Evolutionary conservation across 2,797 vertebrate genomes (phyloP).

Genomic region (Microcaecilia unicolor): DNA sequence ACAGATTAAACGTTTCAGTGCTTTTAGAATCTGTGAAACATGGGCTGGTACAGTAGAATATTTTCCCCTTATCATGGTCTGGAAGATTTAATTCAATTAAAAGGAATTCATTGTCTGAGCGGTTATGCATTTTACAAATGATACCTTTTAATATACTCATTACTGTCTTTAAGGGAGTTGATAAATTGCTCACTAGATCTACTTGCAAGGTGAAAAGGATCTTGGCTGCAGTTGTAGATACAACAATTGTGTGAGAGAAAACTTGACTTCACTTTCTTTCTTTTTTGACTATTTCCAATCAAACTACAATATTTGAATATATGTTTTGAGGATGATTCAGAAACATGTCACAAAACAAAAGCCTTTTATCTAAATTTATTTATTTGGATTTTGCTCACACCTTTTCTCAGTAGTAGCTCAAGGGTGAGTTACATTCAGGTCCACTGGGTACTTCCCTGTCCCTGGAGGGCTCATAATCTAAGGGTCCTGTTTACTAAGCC

Average conservation of each 20-base stretch:
- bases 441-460: too few species aligned
- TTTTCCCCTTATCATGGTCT: neutral
- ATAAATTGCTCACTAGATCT: slow-evolving; percentile 6
- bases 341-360: too few species aligned
- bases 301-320: neutral
- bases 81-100: slow-evolving; percentile 3
- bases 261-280: neutral
- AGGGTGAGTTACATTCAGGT: too few species aligned
- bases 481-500: too few species aligned
- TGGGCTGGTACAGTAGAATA: neutral
- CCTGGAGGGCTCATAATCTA: too few species aligned
- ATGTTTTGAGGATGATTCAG: neutral
- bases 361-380: too few species aligned
- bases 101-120: slow-evolving; percentile 1
- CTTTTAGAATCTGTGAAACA: slow-evolving; percentile 6
- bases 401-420: too few species aligned
- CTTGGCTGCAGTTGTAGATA: neutral
- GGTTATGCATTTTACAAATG: slow-evolving; percentile 1
- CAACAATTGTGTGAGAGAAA: neutral
- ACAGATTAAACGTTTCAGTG: neutral
- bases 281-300: neutral
- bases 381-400: too few species aligned
- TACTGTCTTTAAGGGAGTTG: slow-evolving; percentile 5
- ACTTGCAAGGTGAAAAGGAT: slow-evolving; percentile 4
- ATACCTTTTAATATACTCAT: slow-evolving; percentile 2